Percentiles rank a stretch among this genome's conserved stretches.
These are phyloP conservation scores for Sialia sialis DNA, from an alignment of 2,113 vertebrate species.

Conservation along the genomic window DNA sequence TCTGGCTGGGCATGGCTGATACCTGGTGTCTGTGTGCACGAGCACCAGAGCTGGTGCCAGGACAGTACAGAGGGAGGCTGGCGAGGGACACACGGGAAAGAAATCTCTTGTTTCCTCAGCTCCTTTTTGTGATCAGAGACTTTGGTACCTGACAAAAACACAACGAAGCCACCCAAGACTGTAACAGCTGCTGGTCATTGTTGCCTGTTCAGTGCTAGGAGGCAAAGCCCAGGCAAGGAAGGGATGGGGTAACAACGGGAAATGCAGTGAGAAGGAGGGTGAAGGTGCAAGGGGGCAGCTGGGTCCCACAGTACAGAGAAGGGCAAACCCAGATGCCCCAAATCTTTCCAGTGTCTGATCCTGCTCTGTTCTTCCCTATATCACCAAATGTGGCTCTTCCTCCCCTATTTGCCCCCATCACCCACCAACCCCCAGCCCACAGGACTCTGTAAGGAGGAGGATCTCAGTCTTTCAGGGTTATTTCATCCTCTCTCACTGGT, in stretches of 20 bases:
- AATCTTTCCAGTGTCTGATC: neutral
- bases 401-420: rapidly evolving
- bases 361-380: neutral
- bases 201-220: neutral
- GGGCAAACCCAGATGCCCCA: neutral
- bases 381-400: neutral
- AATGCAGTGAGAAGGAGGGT: neutral
- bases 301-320: neutral
- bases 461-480: neutral
- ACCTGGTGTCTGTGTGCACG: neutral
- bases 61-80: neutral
- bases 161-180: neutral
- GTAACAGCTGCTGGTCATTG: rapidly evolving
- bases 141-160: neutral
- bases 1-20: neutral
- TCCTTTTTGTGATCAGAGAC: neutral
- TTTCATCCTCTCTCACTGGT: neutral
- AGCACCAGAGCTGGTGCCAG: rapidly evolving
- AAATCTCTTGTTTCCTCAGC: neutral
- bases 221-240: neutral
- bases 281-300: neutral
- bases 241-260: neutral
- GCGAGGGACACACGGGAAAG: no score
- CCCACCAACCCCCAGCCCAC: neutral
- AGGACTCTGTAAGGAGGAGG: neutral